Percentiles rank a stretch among this genome's conserved stretches.
These are phyloP conservation scores for Clavelina lepadiformis DNA, from an alignment of 23 tunicate genomes.

Conservation along the genomic window DNA sequence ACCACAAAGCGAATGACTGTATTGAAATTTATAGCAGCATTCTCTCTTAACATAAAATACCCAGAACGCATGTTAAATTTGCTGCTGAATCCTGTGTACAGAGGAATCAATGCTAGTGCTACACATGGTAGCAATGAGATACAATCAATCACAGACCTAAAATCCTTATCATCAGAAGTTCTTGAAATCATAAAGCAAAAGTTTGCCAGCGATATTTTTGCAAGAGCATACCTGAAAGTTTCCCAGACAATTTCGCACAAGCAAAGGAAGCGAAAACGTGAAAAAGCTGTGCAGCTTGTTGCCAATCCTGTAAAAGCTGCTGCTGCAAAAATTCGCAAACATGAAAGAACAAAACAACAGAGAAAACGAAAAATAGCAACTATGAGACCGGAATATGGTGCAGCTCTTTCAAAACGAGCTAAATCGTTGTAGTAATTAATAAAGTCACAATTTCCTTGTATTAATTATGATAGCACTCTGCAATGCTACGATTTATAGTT, in stretches of 20 bases:
- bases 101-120: conserved; percentile 41
- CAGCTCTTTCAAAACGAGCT: conserved; percentile 1
- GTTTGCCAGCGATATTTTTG: conserved; percentile 36
- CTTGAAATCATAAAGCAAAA: conserved; percentile 49
- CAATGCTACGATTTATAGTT: no score
- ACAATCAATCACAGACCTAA: conserved; percentile 30
- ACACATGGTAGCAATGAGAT: conserved; percentile 1
- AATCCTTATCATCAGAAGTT: conserved; percentile 47
- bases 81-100: conserved; percentile 45
- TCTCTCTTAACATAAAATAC: conserved; percentile 18
- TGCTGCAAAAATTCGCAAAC: conserved; percentile 26
- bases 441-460: no score
- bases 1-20: conserved; percentile 49
- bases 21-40: conserved; percentile 71
- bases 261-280: conserved; percentile 38
- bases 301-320: conserved; percentile 62
- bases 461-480: no score
- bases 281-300: conserved; percentile 41
- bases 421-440: no score
- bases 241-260: conserved; percentile 24
- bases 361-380: conserved; percentile 51
- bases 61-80: conserved; percentile 20
- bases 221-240: conserved; percentile 25
- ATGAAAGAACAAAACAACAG: conserved; percentile 34
- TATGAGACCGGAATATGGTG: conserved; percentile 48